These are phyloP conservation scores for Percina caprodes DNA, from an alignment of 2,113 vertebrate genomes.

Conservation along the genomic window DNA sequence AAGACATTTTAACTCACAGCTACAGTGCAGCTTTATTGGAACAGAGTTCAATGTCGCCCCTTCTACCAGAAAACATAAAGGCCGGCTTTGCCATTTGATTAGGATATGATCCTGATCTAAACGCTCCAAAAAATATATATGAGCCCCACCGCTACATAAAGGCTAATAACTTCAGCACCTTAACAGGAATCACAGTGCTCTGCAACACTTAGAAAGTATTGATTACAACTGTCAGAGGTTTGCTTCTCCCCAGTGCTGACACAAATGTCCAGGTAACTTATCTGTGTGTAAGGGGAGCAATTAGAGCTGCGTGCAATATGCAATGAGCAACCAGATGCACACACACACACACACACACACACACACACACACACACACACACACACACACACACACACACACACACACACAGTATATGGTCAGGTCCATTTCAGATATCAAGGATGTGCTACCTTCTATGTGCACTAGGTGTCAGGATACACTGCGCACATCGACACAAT, in stretches of 20 bases:
- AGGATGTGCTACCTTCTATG: background rate
- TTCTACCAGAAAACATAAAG: background rate
- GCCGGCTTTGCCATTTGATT: too few species aligned
- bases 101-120: background rate
- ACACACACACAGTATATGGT: background rate
- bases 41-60: background rate
- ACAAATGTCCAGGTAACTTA: slow-evolving; percentile 56
- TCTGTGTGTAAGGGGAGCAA: slow-evolving; percentile 27
- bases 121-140: background rate
- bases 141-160: slow-evolving; percentile 10
- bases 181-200: too few species aligned
- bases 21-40: background rate
- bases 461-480: slow-evolving; percentile 60
- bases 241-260: slow-evolving; percentile 23
- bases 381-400: too few species aligned
- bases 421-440: background rate
- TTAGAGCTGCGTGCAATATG: slow-evolving; percentile 10
- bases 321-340: background rate
- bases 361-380: background rate
- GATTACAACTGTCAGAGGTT: slow-evolving; percentile 31
- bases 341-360: background rate
- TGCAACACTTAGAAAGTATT: slow-evolving; percentile 7
- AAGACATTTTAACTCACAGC: background rate
- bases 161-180: background rate
- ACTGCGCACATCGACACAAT: background rate